Evolutionary conservation across 2,797 vertebrate species (phyloP).

Genomic region (Chrysocyon brachyurus): DNA sequence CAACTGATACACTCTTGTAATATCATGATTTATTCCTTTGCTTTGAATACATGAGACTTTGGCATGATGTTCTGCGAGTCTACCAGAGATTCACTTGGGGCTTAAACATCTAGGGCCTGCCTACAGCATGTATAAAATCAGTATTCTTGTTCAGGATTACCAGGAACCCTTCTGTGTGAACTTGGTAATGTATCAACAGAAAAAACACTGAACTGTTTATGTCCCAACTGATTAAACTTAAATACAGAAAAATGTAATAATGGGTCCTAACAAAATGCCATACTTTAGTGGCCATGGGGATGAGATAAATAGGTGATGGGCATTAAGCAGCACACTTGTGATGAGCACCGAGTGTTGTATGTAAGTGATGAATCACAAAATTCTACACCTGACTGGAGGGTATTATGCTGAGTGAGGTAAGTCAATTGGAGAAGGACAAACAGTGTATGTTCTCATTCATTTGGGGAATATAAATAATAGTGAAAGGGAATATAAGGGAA

Average conservation of each 20-base stretch:
- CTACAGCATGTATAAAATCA: conserved; percentile 92
- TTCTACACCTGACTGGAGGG: not conserved
- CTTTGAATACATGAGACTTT: conserved; percentile 91
- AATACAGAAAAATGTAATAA: conserved; percentile 63
- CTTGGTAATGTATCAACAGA: not conserved
- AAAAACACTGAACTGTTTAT: conserved; percentile 55
- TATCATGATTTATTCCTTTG: conserved; percentile 98
- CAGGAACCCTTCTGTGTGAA: not conserved
- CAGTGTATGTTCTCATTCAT: no score
- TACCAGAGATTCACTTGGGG: conserved; percentile 92
- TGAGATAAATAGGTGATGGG: not conserved
- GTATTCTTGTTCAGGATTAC: conserved; percentile 58
- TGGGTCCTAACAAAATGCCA: not conserved
- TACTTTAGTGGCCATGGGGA: not conserved
- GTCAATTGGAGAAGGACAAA: no score
- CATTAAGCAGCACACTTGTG: not conserved
- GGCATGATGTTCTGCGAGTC: conserved; percentile 91
- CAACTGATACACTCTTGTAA: conserved; percentile 96
- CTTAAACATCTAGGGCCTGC: conserved; percentile 89
- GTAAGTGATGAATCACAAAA: not conserved
- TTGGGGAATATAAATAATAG: no score
- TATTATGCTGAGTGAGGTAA: no score
- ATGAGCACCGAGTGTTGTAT: not conserved
- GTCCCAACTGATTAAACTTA: conserved; percentile 63
- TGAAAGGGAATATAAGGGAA: no score